A percentile compares a stretch with the other conserved stretches of the same genome.
These are phyloP conservation scores for Drosophila nigricruria DNA, from an alignment of 2,888 invertebrate species.

Conservation along the genomic window DNA sequence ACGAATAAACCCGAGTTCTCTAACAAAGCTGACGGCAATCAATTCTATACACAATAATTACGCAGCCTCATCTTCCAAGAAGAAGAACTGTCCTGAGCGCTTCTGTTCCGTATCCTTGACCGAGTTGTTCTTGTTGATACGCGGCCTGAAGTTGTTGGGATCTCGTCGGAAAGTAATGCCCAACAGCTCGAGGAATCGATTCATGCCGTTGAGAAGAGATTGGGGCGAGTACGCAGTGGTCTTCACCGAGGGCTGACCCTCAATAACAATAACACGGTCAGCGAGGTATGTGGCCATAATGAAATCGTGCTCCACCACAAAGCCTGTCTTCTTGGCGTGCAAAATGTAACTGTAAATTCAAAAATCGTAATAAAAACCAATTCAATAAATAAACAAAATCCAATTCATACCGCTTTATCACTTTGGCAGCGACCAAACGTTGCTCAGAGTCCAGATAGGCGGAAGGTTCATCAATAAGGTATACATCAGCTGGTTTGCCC, in stretches of 20 bases:
- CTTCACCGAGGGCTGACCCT: slow-evolving; percentile 95
- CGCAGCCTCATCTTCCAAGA: slow-evolving; percentile 92
- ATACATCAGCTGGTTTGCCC: slow-evolving; percentile 99
- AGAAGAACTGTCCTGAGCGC: slow-evolving; percentile 98
- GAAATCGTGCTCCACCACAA: slow-evolving; percentile 99
- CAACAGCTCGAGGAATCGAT: slow-evolving; percentile 96
- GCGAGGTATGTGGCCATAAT: slow-evolving; percentile 99
- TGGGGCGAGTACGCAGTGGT: slow-evolving; percentile 97
- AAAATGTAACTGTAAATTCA: slow-evolving; percentile 91
- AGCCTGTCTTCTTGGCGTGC: slow-evolving; percentile 99
- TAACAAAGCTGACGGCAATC: slow-evolving; percentile 53
- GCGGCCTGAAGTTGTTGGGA: slow-evolving; percentile 98
- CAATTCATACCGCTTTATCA: slow-evolving; percentile 94
- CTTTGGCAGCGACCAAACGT: slow-evolving; percentile 99
- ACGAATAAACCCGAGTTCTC: slow-evolving; percentile 33
- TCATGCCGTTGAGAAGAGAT: slow-evolving; percentile 98
- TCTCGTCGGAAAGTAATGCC: slow-evolving; percentile 99
- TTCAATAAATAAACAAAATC: neutral
- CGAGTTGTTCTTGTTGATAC: slow-evolving; percentile 98
- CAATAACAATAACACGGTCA: slow-evolving; percentile 99
- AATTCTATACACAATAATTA: slow-evolving; percentile 43
- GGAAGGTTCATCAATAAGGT: slow-evolving; percentile 99
- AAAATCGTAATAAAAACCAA: neutral
- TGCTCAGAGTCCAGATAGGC: slow-evolving; percentile 99
- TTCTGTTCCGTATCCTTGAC: slow-evolving; percentile 99